These are phyloP conservation scores for Tupaia tana DNA, from an alignment of 2,113 vertebrate species.

Conservation along the genomic window DNA sequence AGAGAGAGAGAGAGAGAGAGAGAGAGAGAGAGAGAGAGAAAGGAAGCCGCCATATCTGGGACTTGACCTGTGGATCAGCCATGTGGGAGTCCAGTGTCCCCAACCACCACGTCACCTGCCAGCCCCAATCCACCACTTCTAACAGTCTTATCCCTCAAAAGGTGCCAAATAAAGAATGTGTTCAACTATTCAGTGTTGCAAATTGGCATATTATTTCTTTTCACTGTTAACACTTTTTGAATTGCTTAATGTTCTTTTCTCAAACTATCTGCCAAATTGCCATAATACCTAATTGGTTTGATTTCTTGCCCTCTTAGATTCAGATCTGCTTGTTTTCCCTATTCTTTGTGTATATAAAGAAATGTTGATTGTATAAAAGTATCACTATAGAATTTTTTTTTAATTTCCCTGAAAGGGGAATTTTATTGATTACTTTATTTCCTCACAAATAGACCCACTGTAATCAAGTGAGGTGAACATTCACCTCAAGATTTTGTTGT, in stretches of 20 bases:
- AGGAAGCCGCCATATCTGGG: too few species aligned
- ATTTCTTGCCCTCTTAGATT: neutral
- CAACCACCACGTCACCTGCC: too few species aligned
- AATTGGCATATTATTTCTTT: neutral
- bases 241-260: neutral
- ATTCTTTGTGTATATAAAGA: neutral
- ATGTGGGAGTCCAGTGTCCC: too few species aligned
- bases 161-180: neutral
- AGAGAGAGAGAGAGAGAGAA: too few species aligned
- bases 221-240: neutral
- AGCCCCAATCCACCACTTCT: neutral
- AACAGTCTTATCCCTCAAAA: neutral
- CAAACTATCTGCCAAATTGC: neutral
- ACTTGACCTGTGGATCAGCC: too few species aligned
- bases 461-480: too few species aligned
- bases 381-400: too few species aligned
- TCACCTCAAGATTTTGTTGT: too few species aligned
- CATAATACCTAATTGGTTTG: neutral
- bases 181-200: neutral
- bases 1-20: too few species aligned
- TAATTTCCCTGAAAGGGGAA: too few species aligned
- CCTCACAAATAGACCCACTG: too few species aligned
- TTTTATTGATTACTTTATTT: too few species aligned
- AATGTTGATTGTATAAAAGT: neutral
- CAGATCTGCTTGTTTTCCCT: neutral